Evolutionary conservation across 1,140 invertebrate genomes (phyloP).

Genomic region (Hypsibius dujardini): DNA sequence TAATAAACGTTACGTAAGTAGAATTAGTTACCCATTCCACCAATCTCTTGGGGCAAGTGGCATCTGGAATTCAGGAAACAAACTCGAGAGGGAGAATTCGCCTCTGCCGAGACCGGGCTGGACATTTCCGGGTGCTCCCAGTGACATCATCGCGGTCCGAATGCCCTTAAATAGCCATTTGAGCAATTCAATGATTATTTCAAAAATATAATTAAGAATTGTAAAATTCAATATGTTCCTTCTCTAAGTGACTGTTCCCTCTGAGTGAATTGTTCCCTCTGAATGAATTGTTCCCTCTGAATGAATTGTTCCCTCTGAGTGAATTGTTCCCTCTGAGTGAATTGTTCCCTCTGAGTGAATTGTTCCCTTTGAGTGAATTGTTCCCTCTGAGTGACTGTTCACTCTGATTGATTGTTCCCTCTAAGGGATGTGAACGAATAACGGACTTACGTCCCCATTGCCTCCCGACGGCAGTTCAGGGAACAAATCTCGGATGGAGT

Average conservation of each 20-base stretch:
- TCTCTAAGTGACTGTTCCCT: no score
- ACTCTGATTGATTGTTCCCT: no score
- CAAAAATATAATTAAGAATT: background rate
- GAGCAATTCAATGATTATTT: background rate
- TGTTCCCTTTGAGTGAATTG: no score
- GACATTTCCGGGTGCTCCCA: constrained; percentile 6
- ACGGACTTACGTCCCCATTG: background rate
- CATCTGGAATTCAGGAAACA: background rate
- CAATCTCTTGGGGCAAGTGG: background rate
- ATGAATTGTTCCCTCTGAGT: no score
- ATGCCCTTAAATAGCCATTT: background rate
- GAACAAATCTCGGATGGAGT: background rate
- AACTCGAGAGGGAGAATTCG: background rate
- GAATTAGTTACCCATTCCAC: background rate
- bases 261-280: no score
- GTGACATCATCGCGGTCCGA: background rate
- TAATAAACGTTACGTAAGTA: background rate
- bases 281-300: no score
- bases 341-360: no score
- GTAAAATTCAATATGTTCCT: background rate
- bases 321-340: no score
- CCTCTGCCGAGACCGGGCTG: background rate
- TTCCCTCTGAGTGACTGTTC: no score
- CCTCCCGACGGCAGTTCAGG: background rate
- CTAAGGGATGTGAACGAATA: background rate